Conservation (phyloP, 2,888 invertebrate genomes). For the Seira musarum region DNA sequence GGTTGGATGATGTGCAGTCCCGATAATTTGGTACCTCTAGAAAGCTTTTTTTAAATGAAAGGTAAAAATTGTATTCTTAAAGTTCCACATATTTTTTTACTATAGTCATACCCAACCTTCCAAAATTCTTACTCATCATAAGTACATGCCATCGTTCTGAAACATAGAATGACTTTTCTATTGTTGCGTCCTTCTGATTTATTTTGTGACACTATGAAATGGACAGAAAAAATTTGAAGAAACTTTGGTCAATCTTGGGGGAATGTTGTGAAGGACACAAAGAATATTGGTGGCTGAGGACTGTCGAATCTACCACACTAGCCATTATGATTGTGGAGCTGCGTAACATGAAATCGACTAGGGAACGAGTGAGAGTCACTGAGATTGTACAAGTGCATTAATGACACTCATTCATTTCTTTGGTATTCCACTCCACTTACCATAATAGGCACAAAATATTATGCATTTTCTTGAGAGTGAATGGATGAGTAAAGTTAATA, state of each 20-base stretch:
- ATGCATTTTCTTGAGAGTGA: not conserved
- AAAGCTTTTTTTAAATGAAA: too few relatives aligned
- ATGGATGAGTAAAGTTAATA: not conserved
- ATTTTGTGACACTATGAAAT: not conserved
- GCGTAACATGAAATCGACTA: not conserved
- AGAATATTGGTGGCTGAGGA: too few relatives aligned
- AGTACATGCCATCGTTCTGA: not conserved
- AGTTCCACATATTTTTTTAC: not conserved
- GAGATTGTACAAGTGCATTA: constrained; percentile 15
- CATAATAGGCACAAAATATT: constrained; percentile 15
- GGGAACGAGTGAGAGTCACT: not conserved
- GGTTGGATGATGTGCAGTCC: constrained; percentile 4
- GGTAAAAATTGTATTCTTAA: not conserved
- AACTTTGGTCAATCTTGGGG: not conserved
- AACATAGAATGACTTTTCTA: not conserved
- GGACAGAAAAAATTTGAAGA: not conserved
- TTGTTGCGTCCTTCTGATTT: not conserved
- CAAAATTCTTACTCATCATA: too few relatives aligned
- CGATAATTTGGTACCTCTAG: not conserved
- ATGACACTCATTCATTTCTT: constrained; percentile 11
- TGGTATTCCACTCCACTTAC: not conserved
- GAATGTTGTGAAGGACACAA: too few relatives aligned
- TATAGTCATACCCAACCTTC: not conserved
- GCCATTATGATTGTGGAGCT: too few relatives aligned
- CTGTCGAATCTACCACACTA: too few relatives aligned